These are phyloP conservation scores for Druon quercuslanigerum DNA, from an alignment of 1,140 invertebrate species.

Conservation along the genomic window DNA sequence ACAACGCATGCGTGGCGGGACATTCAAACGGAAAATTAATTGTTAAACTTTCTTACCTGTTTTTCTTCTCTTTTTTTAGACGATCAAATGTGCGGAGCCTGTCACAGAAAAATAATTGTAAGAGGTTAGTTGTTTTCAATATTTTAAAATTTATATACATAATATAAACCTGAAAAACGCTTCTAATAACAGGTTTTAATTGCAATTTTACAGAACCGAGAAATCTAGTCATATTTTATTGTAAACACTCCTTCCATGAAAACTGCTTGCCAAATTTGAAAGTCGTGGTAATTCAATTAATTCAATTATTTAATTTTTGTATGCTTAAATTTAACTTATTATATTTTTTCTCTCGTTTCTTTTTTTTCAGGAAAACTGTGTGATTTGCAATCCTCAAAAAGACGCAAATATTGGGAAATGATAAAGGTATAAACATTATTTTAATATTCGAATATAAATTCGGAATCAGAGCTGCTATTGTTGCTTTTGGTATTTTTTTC, in stretches of 20 bases:
- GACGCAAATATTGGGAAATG: conserved; percentile 61
- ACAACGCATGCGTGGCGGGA: too few relatives aligned
- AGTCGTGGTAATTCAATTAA: conserved; percentile 59
- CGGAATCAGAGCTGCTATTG: not conserved
- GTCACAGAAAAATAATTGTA: conserved; percentile 83
- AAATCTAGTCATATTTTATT: conserved; percentile 89
- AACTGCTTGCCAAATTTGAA: conserved; percentile 82
- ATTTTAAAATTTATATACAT: conserved; percentile 31
- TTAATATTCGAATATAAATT: not conserved
- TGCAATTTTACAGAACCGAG: conserved; percentile 77
- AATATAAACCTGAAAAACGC: conserved; percentile 38
- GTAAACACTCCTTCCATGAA: conserved; percentile 92
- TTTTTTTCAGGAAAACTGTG: conserved; percentile 75
- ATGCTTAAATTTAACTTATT: conserved; percentile 17
- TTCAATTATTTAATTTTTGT: conserved; percentile 30
- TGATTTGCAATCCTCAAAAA: conserved; percentile 78
- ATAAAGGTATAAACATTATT: conserved; percentile 51
- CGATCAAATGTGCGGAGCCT: conserved; percentile 85
- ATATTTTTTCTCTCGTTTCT: conserved; percentile 30
- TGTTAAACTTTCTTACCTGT: not conserved
- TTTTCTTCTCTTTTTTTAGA: conserved; percentile 74
- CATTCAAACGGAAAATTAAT: too few relatives aligned
- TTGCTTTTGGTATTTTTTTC: not conserved
- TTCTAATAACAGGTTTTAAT: conserved; percentile 47
- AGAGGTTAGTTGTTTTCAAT: conserved; percentile 74